A percentile compares a stretch with the other conserved stretches of the same genome.
phyloP scores from a whole-genome alignment of 2,113 vertebrate species.

The Alaudala cheleensis region DNA sequence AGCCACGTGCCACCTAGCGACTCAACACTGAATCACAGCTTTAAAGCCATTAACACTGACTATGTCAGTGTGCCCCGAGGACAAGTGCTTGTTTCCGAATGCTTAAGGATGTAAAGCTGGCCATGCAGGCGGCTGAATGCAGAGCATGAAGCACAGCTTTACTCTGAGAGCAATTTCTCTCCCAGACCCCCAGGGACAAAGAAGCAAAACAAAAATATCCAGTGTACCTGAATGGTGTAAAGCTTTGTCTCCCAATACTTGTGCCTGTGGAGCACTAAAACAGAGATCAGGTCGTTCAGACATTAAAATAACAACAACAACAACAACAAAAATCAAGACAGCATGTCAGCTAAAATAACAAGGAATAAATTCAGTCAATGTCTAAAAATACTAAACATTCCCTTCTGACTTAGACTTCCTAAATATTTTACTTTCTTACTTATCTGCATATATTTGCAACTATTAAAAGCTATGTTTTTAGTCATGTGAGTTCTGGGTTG shows the following conservation, averaged over 20 bases:
- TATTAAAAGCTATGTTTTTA: neutral
- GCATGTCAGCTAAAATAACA: neutral
- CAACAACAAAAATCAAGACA: neutral
- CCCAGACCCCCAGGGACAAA: neutral
- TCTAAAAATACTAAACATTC: neutral
- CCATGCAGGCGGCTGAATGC: neutral
- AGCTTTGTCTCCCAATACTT: neutral
- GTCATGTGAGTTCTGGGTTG: neutral
- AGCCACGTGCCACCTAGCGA: slow-evolving; percentile 57
- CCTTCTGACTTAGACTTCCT: neutral
- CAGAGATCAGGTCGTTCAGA: neutral
- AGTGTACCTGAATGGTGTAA: neutral
- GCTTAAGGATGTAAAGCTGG: neutral
- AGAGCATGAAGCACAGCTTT: neutral
- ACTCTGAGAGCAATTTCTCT: neutral
- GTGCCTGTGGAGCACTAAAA: neutral
- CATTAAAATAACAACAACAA: neutral
- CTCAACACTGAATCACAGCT: neutral
- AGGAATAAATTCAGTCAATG: neutral
- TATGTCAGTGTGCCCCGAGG: fast-evolving
- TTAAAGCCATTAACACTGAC: neutral
- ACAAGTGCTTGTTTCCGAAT: neutral
- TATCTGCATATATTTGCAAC: neutral
- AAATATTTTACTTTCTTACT: neutral
- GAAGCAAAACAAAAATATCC: neutral